Percentiles rank a stretch among this genome's conserved stretches.
These are phyloP conservation scores for Penaeus vannamei DNA, from an alignment of 1,140 invertebrate species.

Conservation along the genomic window DNA sequence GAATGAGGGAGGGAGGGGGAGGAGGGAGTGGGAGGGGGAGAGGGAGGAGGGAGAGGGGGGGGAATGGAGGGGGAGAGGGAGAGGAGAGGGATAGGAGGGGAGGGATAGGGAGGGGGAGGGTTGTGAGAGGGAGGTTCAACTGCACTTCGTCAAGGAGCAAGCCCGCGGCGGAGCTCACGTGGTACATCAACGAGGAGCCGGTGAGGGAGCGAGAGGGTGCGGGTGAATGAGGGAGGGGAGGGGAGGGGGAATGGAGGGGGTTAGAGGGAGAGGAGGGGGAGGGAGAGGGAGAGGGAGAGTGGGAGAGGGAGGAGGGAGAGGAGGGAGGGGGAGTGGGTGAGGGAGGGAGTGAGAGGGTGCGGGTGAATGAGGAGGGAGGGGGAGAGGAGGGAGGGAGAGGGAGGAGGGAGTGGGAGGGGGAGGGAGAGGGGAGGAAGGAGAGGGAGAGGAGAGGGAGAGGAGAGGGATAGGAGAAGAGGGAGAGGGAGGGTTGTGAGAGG, in stretches of 20 bases:
- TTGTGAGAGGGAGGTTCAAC: constrained; percentile 10
- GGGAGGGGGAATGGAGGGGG: not conserved
- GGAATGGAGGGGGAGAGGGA: not conserved
- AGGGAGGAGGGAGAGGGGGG: not conserved
- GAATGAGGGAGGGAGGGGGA: not conserved
- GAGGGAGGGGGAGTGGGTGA: not conserved
- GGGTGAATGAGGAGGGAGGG: not conserved
- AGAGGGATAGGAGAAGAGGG: not conserved
- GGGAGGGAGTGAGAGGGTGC: not conserved
- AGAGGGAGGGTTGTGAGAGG: not conserved
- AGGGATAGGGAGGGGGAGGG: not conserved
- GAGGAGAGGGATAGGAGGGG: not conserved
- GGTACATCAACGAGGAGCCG: constrained; percentile 57
- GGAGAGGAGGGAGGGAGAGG: not conserved
- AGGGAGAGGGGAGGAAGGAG: not conserved
- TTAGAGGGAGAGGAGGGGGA: not conserved
- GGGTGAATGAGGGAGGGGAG: not conserved
- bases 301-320: not conserved
- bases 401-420: not conserved
- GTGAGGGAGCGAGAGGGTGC: constrained; percentile 15
- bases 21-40: not conserved
- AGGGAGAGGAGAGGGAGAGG: not conserved
- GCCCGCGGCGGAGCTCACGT: constrained; percentile 51
- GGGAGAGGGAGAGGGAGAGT: not conserved
- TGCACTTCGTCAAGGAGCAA: constrained; percentile 48